phyloP scores from a whole-genome alignment of 37 sponge, comb jelly and placozoan species.

The Tethya wilhelma region DNA sequence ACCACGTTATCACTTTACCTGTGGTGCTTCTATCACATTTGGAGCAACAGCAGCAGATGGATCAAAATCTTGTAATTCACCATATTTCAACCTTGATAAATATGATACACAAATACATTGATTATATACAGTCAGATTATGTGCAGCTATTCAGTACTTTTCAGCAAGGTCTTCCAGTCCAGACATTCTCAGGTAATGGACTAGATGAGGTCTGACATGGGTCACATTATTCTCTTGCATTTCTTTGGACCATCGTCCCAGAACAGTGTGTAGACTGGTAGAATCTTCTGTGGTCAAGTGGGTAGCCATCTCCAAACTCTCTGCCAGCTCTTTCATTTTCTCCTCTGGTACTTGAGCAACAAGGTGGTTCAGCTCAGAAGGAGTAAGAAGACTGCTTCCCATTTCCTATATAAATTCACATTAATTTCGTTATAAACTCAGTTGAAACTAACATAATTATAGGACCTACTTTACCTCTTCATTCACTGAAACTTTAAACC shows the following conservation, averaged over 20 bases:
- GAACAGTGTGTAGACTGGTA: background rate
- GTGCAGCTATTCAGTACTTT: too few relatives aligned
- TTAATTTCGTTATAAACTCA: too few relatives aligned
- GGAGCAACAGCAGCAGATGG: too few relatives aligned
- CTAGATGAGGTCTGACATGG: background rate
- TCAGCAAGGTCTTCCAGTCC: background rate
- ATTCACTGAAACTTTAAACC: background rate
- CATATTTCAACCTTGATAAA: too few relatives aligned
- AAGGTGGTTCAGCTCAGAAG: too few relatives aligned
- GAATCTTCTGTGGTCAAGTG: background rate
- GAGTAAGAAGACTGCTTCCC: too few relatives aligned
- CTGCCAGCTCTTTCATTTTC: background rate
- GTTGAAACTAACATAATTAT: background rate
- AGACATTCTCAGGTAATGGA: slow-evolving; percentile 12
- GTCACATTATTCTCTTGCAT: background rate
- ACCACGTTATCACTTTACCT: too few relatives aligned
- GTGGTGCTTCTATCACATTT: too few relatives aligned
- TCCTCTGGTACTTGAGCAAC: background rate
- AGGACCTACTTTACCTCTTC: background rate
- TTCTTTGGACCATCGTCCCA: slow-evolving; percentile 5
- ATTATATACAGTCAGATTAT: too few relatives aligned
- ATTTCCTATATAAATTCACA: too few relatives aligned
- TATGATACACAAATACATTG: too few relatives aligned
- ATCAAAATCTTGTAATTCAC: too few relatives aligned
- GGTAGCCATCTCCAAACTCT: slow-evolving; percentile 6